Evolutionary conservation across 2,113 vertebrate species (phyloP), one percentile per base, ranked within the genome.

Genomic region (Nycticryphes semicollaris): DNA sequence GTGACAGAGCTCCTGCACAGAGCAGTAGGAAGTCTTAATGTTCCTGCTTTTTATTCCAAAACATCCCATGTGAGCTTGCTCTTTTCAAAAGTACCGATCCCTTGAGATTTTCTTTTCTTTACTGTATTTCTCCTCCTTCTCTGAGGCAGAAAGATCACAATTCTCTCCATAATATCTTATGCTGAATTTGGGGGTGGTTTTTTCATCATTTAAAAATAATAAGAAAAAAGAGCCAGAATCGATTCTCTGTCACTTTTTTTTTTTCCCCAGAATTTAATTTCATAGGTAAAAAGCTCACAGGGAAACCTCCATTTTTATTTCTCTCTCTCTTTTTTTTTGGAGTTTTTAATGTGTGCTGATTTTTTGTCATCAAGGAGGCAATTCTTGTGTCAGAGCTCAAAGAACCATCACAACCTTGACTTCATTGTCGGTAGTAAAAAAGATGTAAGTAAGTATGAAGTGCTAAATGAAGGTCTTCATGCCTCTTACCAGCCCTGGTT

Each of bases 271-370:
- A 76, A 48, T 54, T 60, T 53, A 28, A 5, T 45, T 16, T 70
- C 5, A 4, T 24, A 27, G 33, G 28, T 28, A 53, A 68, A 39
- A 3, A 72, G 1, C 1, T 1, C 13, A 39, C 4, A 74, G 8
- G 63, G 1, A 39, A 54, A 22, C 4, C 5, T 53, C 5, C 41
- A 12, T 19, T 17, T 48, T 22, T 20, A 35, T 54, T 37, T 37
- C 15, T 33, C 8, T 51, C 14, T 51, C 25, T 51, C 24, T 51
- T 9, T 4, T 43, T 53, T 59, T 7, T 31, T n/a, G n/a, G n/a
- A n/a, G 45, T 70, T 56, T 30, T 24, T 5, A 28, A 57, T 25
- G 1, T 15, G 14, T 31, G 22, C 1, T 43, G 17, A 47, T 6
- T 33, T 78, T 89, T 85, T 82, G 10, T 57, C 23, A 51, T n/a